These are phyloP conservation scores for Lemur catta DNA, from an alignment of 2,797 vertebrate species.

Conservation along the genomic window DNA sequence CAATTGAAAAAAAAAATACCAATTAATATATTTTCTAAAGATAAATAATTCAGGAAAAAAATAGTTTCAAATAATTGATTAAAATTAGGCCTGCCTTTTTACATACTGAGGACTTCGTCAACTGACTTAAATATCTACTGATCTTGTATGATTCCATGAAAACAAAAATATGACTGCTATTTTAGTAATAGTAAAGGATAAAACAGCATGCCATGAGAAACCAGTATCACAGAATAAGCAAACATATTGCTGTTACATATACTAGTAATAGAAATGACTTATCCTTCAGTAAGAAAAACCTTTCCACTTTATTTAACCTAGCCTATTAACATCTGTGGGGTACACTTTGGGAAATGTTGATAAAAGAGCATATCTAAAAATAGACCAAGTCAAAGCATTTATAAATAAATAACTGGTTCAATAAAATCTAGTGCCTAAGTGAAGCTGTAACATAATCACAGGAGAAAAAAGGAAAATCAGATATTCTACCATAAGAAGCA, in stretches of 20 bases:
- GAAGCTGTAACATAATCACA: neutral
- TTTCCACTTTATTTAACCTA: slow-evolving; percentile 40
- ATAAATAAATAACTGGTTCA: slow-evolving; percentile 14
- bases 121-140: neutral
- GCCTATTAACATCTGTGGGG: neutral
- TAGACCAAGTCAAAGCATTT: slow-evolving; percentile 26
- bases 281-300: neutral
- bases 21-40: slow-evolving; percentile 13
- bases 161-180: slow-evolving; percentile 19
- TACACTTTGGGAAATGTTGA: neutral
- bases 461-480: slow-evolving; percentile 1
- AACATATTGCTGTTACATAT: neutral
- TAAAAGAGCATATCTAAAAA: slow-evolving; percentile 8
- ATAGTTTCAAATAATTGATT: neutral
- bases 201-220: neutral
- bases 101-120: neutral
- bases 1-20: neutral
- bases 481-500: neutral
- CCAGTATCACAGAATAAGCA: neutral
- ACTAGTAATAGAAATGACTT: slow-evolving; percentile 7
- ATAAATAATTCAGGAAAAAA: slow-evolving; percentile 22
- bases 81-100: neutral
- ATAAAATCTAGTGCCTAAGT: slow-evolving; percentile 18
- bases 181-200: neutral
- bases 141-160: slow-evolving; percentile 1